Percentiles rank a stretch among this genome's conserved stretches.
Evolutionary conservation across 2,797 vertebrate genomes (phyloP).

Genomic region (Hyperoplus immaculatus): DNA sequence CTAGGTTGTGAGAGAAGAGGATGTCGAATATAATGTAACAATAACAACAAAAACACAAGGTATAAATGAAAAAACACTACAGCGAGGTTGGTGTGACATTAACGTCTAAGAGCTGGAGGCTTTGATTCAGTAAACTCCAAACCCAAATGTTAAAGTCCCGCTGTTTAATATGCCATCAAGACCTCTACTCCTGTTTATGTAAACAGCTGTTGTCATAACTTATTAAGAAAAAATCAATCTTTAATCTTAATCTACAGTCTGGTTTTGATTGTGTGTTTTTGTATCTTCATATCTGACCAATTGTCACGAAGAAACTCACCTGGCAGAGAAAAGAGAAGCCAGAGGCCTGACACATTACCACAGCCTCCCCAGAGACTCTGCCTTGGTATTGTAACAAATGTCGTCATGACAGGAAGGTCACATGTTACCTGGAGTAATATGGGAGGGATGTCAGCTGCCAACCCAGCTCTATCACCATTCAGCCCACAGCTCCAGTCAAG

Average conservation of each 20-base stretch:
- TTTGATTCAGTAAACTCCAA: constrained; percentile 18
- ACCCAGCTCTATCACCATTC: constrained; percentile 35
- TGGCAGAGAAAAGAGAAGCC: constrained; percentile 17
- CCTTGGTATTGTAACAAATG: constrained; percentile 32
- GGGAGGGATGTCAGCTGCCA: constrained; percentile 36
- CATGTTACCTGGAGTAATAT: constrained; percentile 58
- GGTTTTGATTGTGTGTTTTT: not conserved
- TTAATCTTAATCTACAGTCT: not conserved
- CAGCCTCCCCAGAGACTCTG: constrained; percentile 31
- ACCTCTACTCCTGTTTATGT: not conserved
- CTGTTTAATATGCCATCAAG: not conserved
- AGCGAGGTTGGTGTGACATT: constrained; percentile 32
- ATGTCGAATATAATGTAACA: constrained; percentile 24
- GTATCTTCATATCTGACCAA: not conserved
- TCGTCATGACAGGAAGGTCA: constrained; percentile 46
- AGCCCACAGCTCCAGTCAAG: constrained; percentile 41
- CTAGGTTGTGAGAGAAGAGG: not conserved
- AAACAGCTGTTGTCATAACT: not conserved
- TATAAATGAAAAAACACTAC: constrained; percentile 31
- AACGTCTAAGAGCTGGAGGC: not conserved
- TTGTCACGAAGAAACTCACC: constrained; percentile 7
- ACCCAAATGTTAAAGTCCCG: not conserved
- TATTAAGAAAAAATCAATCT: not conserved
- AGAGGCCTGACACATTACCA: constrained; percentile 17
- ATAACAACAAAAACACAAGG: constrained; percentile 23